phyloP scores from a whole-genome alignment of 2,797 vertebrate species.

The Fundulus diaphanus region DNA sequence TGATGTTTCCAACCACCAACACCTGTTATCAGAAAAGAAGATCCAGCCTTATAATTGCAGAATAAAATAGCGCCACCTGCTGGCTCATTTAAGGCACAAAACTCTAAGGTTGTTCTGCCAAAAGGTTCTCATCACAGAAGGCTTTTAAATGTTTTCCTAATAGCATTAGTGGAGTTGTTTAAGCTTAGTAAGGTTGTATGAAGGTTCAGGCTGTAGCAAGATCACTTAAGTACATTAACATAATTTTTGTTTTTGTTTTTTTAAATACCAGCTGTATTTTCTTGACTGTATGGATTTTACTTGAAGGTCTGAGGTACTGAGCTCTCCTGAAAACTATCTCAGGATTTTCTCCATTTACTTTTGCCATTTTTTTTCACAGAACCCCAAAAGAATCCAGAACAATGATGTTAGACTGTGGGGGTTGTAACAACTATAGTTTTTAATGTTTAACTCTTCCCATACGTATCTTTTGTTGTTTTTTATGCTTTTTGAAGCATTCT shows the following conservation, averaged over 20 bases:
- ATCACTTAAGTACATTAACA: background rate
- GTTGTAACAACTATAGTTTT: background rate
- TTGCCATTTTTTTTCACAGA: no score
- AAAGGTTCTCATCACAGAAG: background rate
- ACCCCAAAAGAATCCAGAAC: background rate
- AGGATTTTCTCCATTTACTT: background rate
- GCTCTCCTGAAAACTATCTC: background rate
- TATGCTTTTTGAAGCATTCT: background rate
- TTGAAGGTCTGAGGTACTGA: background rate
- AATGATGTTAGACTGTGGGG: background rate
- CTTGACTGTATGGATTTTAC: background rate
- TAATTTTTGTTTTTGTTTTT: background rate
- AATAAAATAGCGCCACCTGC: background rate
- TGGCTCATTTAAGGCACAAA: background rate
- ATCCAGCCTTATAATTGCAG: background rate
- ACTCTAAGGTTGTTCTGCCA: background rate
- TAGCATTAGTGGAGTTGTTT: background rate
- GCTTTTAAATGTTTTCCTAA: background rate
- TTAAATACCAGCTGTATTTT: background rate
- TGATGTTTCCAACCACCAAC: background rate
- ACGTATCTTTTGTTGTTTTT: background rate
- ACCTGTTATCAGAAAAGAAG: background rate
- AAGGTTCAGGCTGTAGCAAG: background rate
- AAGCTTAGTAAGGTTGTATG: background rate
- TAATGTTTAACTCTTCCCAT: background rate